These are phyloP conservation scores for Salminus brasiliensis DNA, from an alignment of 2,113 vertebrate genomes.

Conservation along the genomic window DNA sequence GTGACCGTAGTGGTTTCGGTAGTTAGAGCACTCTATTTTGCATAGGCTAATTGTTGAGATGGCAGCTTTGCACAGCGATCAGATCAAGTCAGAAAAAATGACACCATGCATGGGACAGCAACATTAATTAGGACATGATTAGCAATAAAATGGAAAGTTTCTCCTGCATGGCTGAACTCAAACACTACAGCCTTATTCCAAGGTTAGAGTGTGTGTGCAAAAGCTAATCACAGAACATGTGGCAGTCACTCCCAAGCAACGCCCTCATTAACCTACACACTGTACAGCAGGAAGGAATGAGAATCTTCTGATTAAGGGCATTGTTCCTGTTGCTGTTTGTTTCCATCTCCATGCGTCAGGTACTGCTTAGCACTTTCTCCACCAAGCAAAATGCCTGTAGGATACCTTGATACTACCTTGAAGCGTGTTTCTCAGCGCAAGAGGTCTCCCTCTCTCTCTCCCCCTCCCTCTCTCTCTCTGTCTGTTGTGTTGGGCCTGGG, in stretches of 20 bases:
- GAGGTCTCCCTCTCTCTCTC: not conserved
- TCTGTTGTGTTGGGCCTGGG: not conserved
- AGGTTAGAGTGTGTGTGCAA: conserved; percentile 15
- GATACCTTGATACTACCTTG: not conserved
- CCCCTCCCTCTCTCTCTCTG: not conserved
- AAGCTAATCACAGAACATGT: conserved; percentile 54
- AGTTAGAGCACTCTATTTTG: not conserved
- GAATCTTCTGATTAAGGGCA: conserved; percentile 14
- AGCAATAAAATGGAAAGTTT: conserved; percentile 33
- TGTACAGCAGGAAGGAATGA: conserved; percentile 32
- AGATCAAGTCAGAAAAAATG: conserved; percentile 11
- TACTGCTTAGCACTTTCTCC: not conserved
- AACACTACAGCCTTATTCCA: conserved; percentile 25
- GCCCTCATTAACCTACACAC: conserved; percentile 45
- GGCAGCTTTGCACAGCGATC: conserved; percentile 2
- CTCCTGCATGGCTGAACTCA: conserved; percentile 2
- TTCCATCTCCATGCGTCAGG: not conserved
- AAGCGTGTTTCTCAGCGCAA: not conserved
- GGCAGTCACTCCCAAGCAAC: conserved; percentile 17
- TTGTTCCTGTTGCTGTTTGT: not conserved
- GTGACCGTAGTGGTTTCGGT: not conserved
- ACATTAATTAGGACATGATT: conserved; percentile 54
- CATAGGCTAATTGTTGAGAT: conserved; percentile 13
- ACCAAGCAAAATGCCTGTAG: not conserved
- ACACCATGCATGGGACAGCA: not conserved